Evolutionary conservation across 2,797 vertebrate species (phyloP), one percentile per base, ranked within the genome.

Genomic region (Margarornis squamiger): DNA sequence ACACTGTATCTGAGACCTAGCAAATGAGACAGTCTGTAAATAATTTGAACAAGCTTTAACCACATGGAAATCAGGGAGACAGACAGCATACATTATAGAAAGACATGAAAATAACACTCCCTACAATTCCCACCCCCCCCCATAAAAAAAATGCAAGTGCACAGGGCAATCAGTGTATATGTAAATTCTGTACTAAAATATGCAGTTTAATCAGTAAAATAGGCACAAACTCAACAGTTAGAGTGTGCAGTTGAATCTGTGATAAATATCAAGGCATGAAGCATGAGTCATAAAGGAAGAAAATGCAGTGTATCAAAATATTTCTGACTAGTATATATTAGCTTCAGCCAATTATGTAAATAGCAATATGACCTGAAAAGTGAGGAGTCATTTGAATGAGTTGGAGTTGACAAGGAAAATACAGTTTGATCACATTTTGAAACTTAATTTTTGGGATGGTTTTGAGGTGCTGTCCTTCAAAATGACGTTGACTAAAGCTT

Each of bases 151-250:
- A 84, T 11, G 23, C 21, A 95, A 78, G 43, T 62, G 65, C 86
- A 94, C 70, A 92, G 71, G 22, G 85, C 54, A 98, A 97, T 97
- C 97, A 97, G 41, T 72, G 26, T 77, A 73, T 85, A 97, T 97
- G 96, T 88, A 98, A 97, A 98, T 97, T 92, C 29, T 92, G 36
- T 90, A 89, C 93, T 97, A 97, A 98, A 97, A 95, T 97, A 97
- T 97, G 96, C 97, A 93, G 45, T 97, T 96, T 96, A 97, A 97
- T 97, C 97, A 97, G 89, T 92, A 93, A 97, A 96, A 59, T 94
- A 95, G 89, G 79, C 78, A 95, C 61, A 95, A 95, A 89, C 45
- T 79, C 93, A 96, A 92, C 39, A 71, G 63, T 90, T 91, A 72
- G 68, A 93, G 63, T 82, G 74, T 92, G 81, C 92, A 97, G 92